phyloP scores from a whole-genome alignment of 2,888 invertebrate species.

The Cistogaster globosa region DNA sequence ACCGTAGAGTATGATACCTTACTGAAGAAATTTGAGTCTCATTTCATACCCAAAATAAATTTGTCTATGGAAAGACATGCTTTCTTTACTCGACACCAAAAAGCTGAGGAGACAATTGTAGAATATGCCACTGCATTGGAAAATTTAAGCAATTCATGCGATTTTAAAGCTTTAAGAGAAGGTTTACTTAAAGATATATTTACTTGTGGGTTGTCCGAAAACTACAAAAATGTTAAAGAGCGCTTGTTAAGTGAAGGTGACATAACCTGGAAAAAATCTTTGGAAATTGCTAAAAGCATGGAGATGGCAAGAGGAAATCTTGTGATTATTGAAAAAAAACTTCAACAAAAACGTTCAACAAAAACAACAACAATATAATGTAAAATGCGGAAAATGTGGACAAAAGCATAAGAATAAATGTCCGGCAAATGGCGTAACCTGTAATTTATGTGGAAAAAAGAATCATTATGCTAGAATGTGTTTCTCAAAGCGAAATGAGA shows the following conservation, averaged over 20 bases:
- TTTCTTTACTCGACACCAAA: constrained; percentile 17
- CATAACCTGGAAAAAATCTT: constrained; percentile 31
- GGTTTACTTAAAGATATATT: constrained; percentile 45
- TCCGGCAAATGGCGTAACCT: constrained; percentile 8
- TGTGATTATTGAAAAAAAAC: too few relatives aligned
- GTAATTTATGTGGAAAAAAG: constrained; percentile 14
- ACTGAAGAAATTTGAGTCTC: constrained; percentile 2
- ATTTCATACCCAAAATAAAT: constrained; percentile 32
- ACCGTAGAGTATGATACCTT: too few relatives aligned
- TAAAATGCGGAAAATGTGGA: too few relatives aligned
- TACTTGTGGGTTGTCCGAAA: constrained; percentile 30
- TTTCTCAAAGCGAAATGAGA: constrained; percentile 6
- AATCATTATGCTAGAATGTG: constrained; percentile 53
- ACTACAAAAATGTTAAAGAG: constrained; percentile 37
- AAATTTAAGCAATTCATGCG: constrained; percentile 7
- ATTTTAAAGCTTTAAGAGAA: constrained; percentile 16
- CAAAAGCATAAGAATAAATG: too few relatives aligned
- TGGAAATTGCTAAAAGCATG: constrained; percentile 48
- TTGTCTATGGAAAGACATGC: constrained; percentile 25
- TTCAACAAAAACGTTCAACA: too few relatives aligned
- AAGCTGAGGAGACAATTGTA: constrained; percentile 3
- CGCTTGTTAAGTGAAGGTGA: constrained; percentile 47
- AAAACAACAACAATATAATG: too few relatives aligned
- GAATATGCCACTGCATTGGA: constrained; percentile 20
- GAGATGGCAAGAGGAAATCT: constrained; percentile 31